Evolutionary conservation across 2,113 vertebrate genomes (phyloP).

Genomic region (Bufo gargarizans): DNA sequence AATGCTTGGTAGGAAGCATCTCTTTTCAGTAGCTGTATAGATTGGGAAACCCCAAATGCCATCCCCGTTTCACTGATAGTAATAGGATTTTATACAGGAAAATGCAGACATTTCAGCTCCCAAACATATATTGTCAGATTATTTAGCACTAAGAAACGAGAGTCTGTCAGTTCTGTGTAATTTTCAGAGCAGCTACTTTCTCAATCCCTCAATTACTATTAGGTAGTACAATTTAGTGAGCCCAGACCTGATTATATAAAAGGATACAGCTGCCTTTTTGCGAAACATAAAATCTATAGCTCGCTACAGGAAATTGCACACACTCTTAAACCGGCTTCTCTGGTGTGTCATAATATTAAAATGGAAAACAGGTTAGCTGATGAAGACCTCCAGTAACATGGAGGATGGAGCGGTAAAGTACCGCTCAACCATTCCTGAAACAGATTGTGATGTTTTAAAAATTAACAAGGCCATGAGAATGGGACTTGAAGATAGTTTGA

Average conservation of each 20-base stretch:
- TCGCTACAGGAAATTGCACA: conserved; percentile 49
- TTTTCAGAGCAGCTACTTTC: not conserved
- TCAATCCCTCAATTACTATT: not conserved
- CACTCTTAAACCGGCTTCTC: conserved; percentile 36
- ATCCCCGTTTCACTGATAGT: too few species aligned
- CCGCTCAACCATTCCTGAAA: not conserved
- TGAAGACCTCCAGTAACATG: conserved; percentile 6
- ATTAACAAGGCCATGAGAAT: not conserved
- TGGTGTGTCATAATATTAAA: conserved; percentile 39
- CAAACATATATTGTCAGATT: not conserved
- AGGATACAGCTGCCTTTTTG: conserved; percentile 32
- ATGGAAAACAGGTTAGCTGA: conserved; percentile 29
- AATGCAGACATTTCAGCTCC: not conserved
- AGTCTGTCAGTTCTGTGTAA: not conserved
- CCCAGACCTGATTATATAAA: conserved; percentile 25
- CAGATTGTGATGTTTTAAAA: conserved; percentile 3
- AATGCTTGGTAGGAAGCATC: too few species aligned
- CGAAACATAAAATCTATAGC: conserved; percentile 26
- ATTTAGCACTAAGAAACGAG: not conserved
- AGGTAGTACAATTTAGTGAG: conserved; percentile 26
- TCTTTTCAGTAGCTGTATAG: too few species aligned
- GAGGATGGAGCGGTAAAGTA: not conserved
- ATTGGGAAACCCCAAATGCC: too few species aligned
- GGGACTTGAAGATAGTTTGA: not conserved
- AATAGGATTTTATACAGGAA: not conserved